Evolutionary conservation across 1,140 invertebrate species (phyloP), one percentile per base, ranked within the genome.

Genomic region (Diabrotica virgifera): DNA sequence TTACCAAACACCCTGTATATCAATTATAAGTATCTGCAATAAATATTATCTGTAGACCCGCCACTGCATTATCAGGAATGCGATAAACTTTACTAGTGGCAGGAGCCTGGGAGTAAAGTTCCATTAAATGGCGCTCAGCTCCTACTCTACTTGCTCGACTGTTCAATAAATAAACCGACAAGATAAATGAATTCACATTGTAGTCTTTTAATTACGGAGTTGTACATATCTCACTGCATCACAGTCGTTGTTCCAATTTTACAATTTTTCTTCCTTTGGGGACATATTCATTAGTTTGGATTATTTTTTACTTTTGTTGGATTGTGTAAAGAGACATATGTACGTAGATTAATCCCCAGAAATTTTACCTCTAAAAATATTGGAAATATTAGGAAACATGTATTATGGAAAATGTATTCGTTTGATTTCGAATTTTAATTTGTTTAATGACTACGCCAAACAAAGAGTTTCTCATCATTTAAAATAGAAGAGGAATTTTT

Each of bases 111-210:
- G 8, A 46, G 40, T 24, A 24, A 46, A 46, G 40, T 3, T 6
- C 8, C 40, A 46, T 46, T 46, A 46, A 46, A 46, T 46, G 40
- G 40, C 40, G n/a, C 40, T 46, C 40, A 46, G 40, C 40, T 46
- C n/a, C n/a, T 6, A 46, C 40, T 46, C n/a, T n/a, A 46, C 8
- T 46, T 46, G 40, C 40, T 46, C 40, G 40, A 46, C 40, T 46
- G 40, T 46, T 46, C 40, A 46, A 46, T 46, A 46, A 46, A 46
- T 46, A 46, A 46, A 46, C 40, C 40, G 40, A 46, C 40, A 46
- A 46, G 40, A 46, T 46, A 46, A 46, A 46, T 46, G 40, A 46
- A 8, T 46, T n/a, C 40, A 46, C 40, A 46, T 46, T 46, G 5
- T 46, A 46, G 8, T 46, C 40, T 46, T 46, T 46, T 46, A 46